A percentile compares a stretch with the other conserved stretches of the same genome.
phyloP scores from a whole-genome alignment of 1,140 invertebrate species.

The Heliconius melpomene region DNA sequence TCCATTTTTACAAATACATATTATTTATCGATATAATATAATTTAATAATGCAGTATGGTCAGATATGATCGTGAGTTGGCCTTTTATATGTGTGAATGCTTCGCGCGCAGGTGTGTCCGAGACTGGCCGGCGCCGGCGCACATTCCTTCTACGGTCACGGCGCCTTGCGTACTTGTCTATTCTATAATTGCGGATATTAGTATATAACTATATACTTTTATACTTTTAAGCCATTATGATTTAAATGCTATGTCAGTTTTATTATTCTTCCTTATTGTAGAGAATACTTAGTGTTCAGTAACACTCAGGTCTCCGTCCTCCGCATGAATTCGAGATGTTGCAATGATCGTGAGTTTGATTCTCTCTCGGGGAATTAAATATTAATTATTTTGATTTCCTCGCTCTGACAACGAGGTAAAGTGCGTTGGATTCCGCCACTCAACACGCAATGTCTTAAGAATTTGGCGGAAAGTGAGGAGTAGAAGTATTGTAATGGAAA shows the following conservation, averaged over 20 bases:
- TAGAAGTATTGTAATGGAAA: too few species aligned
- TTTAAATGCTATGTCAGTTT: background rate
- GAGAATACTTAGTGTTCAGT: too few species aligned
- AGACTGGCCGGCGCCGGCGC: constrained; percentile 76
- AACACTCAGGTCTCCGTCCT: too few species aligned
- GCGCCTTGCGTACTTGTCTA: constrained; percentile 45
- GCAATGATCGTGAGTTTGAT: too few species aligned
- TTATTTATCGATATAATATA: background rate
- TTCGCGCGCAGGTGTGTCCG: constrained; percentile 71
- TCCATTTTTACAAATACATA: background rate
- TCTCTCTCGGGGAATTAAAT: too few species aligned
- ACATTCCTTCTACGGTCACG: constrained; percentile 62
- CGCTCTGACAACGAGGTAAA: too few species aligned
- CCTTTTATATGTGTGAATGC: constrained; percentile 49
- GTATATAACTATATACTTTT: constrained; percentile 21
- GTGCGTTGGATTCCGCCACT: too few species aligned
- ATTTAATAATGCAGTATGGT: background rate
- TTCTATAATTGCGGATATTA: constrained; percentile 46
- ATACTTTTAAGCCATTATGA: background rate
- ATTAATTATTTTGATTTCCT: too few species aligned
- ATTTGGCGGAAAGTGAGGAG: too few species aligned
- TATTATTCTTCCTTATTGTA: too few species aligned
- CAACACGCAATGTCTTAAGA: too few species aligned
- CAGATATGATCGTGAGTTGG: constrained; percentile 40
- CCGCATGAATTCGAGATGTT: too few species aligned